Conservation (phyloP, 2,797 vertebrate species). For the Cichlasoma orientale region DNA sequence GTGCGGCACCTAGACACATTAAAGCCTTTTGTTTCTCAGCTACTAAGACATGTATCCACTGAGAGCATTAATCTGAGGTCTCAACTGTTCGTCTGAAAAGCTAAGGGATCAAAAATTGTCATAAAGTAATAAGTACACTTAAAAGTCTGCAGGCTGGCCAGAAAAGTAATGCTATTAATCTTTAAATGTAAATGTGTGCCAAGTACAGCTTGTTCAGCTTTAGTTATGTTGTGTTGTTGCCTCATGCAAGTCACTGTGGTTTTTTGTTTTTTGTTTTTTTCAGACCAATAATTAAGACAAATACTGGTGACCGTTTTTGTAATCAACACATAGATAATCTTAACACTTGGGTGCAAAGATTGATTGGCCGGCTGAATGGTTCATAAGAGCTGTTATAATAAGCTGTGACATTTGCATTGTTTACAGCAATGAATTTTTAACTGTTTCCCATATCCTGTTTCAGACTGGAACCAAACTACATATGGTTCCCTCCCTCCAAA, state of each 20-base stretch:
- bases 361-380: background rate
- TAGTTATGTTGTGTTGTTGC: background rate
- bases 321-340: background rate
- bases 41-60: constrained; percentile 24
- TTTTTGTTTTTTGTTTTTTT: background rate
- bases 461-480: constrained; percentile 94
- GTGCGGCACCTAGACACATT: background rate
- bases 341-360: background rate
- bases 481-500: constrained; percentile 87
- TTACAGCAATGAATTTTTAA: background rate
- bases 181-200: background rate
- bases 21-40: constrained; percentile 32
- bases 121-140: background rate
- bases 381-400: background rate
- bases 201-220: background rate
- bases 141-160: background rate
- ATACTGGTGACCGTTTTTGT: background rate
- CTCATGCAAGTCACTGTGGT: background rate
- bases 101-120: background rate
- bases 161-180: background rate
- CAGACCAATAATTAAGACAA: background rate
- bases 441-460: constrained; percentile 9
- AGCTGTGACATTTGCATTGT: background rate
- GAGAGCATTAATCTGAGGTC: constrained; percentile 9
- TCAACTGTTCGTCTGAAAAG: constrained; percentile 18